Base-by-base conservation (phyloP, 1,140 invertebrate genomes). In the Tetramorium alpestre region DNA sequence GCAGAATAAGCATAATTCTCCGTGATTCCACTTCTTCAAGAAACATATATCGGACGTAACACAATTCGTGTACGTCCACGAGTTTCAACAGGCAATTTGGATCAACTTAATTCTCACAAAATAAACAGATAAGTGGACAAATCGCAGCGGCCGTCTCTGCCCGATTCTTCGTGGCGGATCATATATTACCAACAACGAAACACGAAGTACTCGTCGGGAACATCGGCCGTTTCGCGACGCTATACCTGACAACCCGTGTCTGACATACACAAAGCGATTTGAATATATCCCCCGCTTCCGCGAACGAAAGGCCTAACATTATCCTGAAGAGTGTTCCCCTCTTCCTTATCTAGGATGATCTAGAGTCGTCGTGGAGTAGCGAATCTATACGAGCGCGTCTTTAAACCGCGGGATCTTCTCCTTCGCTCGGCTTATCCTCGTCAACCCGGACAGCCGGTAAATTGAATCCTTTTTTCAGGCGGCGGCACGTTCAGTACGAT, bases 331-430 rank as follows among this genome's bases (percentile, higher is more conserved):
- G 56, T 58, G 88, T 49, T 76, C 54, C 85, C 51, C 72, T 38
- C 70, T 28, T 72, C 73, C 80, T 87, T 87, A 90, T 90, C 89
- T 89, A 89, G 88, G 88, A 89, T 67, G 72, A 87, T 89, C 89
- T 85, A 65, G 5, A 69, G 22, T 44, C 51, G 60, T 22, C n/a
- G 51, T 60, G 51, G 38, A 65, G 44, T 70, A n/a, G 65, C 60
- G 85, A 90, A 90, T 90, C 80, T 65, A 64, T 77, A 81, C 47
- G 67, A 54, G 62, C 62, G 76, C 60, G 76, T 60, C 49, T 47
- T 69, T 72, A 38, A 70, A 89, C 41, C 58, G 75, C 41, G 44
- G 13, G 33, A 87, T 64, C 38, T 25, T 65, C 33, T 72, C n/a
- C 38, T 69, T 47, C 38, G 25, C 33, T 22, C 69, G 75, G 69